Evolutionary conservation across 53 echinoderm and acorn worm genomes (phyloP).

Genomic region (Holothuria scabra): DNA sequence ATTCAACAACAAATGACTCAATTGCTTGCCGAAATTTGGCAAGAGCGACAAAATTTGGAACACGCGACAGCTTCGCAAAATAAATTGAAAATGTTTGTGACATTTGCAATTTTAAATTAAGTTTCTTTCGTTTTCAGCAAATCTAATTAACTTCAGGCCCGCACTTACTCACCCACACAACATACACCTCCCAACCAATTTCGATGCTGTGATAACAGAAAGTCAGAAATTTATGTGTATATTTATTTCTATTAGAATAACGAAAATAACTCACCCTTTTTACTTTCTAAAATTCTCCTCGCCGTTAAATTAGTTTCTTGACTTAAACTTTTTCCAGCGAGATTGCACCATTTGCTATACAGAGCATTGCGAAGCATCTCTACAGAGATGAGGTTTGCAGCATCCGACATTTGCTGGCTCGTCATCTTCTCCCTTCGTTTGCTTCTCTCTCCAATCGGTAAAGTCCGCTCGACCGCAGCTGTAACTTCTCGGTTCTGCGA

Average conservation of each 20-base stretch:
- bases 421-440: slow-evolving; percentile 26
- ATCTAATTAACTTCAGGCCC: no score
- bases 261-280: slow-evolving; percentile 75
- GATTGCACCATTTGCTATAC: slow-evolving; percentile 99
- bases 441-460: slow-evolving; percentile 12
- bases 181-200: no score
- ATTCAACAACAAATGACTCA: no score
- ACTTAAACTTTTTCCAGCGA: slow-evolving; percentile 84
- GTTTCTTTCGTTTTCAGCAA: no score
- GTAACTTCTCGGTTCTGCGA: slow-evolving; percentile 10
- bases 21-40: slow-evolving; percentile 26
- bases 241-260: no score
- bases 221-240: no score
- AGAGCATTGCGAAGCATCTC: slow-evolving; percentile 97
- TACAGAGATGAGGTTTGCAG: slow-evolving; percentile 81
- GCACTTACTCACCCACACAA: no score
- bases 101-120: no score
- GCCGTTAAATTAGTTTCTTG: slow-evolving; percentile 80
- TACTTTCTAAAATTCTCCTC: slow-evolving; percentile 83
- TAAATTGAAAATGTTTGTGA: background rate
- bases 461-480: slow-evolving; percentile 32
- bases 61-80: background rate
- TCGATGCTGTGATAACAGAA: no score
- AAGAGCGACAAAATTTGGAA: background rate
- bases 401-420: slow-evolving; percentile 30